These are phyloP conservation scores for Drosophila nr. perissopoda DNA, from an alignment of 2,888 invertebrate genomes.

Conservation along the genomic window DNA sequence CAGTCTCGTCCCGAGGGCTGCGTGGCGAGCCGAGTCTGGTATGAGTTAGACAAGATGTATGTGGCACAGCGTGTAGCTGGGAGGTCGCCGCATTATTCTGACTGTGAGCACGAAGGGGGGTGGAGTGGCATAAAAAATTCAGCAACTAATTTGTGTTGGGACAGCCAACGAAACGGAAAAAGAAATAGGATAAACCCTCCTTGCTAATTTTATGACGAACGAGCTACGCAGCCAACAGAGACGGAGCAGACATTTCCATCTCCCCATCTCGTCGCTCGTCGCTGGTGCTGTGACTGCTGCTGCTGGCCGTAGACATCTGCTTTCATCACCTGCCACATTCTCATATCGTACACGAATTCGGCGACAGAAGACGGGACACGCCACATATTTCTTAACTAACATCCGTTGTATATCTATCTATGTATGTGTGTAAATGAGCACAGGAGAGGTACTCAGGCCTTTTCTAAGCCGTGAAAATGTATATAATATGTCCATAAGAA, in stretches of 20 bases:
- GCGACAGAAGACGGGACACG: background rate
- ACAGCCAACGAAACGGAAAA: conserved; percentile 17
- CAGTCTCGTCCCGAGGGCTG: conserved; percentile 16
- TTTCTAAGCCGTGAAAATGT: conserved; percentile 33
- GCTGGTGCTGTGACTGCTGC: background rate
- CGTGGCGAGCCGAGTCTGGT: background rate
- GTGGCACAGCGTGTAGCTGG: conserved; percentile 6
- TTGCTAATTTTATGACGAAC: conserved; percentile 66
- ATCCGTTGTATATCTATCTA: conserved; percentile 25
- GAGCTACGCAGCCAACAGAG: conserved; percentile 28
- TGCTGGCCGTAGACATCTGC: background rate
- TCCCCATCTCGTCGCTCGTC: background rate
- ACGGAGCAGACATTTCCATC: conserved; percentile 4
- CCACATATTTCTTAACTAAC: conserved; percentile 59
- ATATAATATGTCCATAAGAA: conserved; percentile 38
- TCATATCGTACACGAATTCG: conserved; percentile 36
- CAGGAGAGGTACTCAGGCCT: background rate
- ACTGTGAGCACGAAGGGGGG: conserved; percentile 5
- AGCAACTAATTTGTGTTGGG: conserved; percentile 69
- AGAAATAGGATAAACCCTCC: background rate
- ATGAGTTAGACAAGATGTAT: conserved; percentile 43
- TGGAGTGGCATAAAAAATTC: conserved; percentile 63
- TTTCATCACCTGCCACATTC: conserved; percentile 38
- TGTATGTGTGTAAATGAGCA: conserved; percentile 35
- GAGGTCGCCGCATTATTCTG: background rate